These are phyloP conservation scores for Meiosimyza decipiens DNA, from an alignment of 2,888 invertebrate genomes.

Conservation along the genomic window DNA sequence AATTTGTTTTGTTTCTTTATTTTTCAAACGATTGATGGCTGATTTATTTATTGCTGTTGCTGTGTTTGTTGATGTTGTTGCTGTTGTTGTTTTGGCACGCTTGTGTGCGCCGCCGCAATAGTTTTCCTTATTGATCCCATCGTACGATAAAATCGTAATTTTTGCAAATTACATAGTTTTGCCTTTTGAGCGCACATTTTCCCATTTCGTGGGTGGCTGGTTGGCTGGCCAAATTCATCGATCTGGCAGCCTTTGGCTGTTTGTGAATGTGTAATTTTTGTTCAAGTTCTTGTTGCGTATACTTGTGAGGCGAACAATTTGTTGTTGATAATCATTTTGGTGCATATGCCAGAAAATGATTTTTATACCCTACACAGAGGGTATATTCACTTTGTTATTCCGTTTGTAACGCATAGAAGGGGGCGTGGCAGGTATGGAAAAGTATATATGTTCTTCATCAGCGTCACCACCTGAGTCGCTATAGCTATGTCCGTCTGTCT, in stretches of 20 bases:
- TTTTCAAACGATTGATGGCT: conserved; percentile 3
- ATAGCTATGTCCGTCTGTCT: too few relatives aligned
- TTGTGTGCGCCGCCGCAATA: background rate
- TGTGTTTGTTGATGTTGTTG: conserved; percentile 7
- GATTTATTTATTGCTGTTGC: conserved; percentile 5
- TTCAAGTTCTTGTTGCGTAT: background rate
- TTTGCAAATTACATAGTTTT: conserved; percentile 5
- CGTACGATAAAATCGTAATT: conserved; percentile 7
- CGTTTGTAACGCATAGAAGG: too few relatives aligned
- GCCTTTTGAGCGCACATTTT: background rate
- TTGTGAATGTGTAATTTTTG: too few relatives aligned
- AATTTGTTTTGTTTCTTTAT: background rate
- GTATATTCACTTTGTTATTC: too few relatives aligned
- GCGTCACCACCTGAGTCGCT: too few relatives aligned
- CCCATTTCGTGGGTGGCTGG: conserved; percentile 13
- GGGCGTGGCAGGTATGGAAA: too few relatives aligned
- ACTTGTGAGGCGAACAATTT: too few relatives aligned
- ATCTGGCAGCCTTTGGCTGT: conserved; percentile 1
- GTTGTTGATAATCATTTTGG: too few relatives aligned
- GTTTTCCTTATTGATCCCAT: background rate
- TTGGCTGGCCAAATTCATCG: background rate
- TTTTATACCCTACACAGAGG: too few relatives aligned
- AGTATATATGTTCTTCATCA: too few relatives aligned
- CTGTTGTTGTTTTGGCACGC: background rate
- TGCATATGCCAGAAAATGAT: too few relatives aligned